Evolutionary conservation across 2,113 vertebrate genomes (phyloP).

Genomic region (Phylloscopus trochiloides): DNA sequence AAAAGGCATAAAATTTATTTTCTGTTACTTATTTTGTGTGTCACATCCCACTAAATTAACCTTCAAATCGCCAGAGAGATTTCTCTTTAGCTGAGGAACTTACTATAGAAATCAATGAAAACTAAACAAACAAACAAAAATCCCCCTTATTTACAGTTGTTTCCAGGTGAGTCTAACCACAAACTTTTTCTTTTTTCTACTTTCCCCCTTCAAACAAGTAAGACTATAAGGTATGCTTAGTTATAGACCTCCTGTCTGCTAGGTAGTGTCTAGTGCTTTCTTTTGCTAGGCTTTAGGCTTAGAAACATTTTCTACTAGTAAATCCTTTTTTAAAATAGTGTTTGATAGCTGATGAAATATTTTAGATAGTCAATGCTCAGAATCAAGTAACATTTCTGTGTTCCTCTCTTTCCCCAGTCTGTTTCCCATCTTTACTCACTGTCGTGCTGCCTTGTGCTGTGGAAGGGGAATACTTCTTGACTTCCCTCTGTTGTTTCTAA

Average conservation of each 20-base stretch:
- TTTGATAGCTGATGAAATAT: not conserved
- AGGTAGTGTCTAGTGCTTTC: constrained; percentile 36
- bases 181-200: constrained; percentile 33
- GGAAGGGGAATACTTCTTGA: not conserved
- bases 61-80: not conserved
- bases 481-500: not conserved
- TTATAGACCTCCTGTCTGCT: not conserved
- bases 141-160: not conserved
- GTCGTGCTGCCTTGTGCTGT: not conserved
- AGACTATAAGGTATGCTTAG: constrained; percentile 49
- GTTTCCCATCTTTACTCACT: constrained; percentile 15
- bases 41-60: not conserved
- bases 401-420: not conserved
- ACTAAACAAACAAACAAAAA: not conserved
- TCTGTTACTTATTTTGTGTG: not conserved
- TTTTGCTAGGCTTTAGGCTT: constrained; percentile 31
- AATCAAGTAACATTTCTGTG: not conserved
- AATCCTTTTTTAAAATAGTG: not conserved
- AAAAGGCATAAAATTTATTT: not conserved
- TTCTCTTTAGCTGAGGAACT: not conserved
- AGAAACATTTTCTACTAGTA: not conserved
- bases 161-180: constrained; percentile 54
- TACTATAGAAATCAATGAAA: not conserved
- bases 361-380: not conserved
- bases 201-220: constrained; percentile 37